Conservation (phyloP, 2,113 vertebrate genomes). For the Gasterosteus aculeatus region DNA sequence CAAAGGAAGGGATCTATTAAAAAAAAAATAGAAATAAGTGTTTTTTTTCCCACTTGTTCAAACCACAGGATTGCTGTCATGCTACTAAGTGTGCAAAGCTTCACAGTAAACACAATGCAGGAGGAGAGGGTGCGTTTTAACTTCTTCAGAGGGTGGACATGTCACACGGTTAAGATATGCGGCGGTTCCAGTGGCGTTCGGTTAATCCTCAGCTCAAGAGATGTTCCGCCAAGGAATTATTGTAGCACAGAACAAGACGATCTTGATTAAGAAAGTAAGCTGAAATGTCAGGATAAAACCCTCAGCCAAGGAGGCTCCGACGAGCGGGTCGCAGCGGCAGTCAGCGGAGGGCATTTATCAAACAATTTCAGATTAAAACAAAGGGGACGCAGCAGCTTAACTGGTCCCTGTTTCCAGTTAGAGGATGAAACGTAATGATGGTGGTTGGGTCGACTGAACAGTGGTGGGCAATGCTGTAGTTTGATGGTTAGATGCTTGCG, state of each 20-base stretch:
- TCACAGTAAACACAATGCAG: neutral
- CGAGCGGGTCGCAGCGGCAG: conserved; percentile 29
- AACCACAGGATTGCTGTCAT: conserved; percentile 39
- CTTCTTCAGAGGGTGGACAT: conserved; percentile 25
- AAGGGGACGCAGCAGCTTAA: neutral
- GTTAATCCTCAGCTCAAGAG: conserved; percentile 30
- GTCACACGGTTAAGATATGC: neutral
- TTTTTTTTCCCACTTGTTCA: conserved; percentile 31
- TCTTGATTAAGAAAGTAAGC: conserved; percentile 17
- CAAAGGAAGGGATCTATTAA: conserved; percentile 26
- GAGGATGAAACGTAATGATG: neutral
- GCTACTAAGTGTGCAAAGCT: conserved; percentile 10
- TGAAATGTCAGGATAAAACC: conserved; percentile 20
- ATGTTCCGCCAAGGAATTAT: conserved; percentile 24
- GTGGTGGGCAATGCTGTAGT: neutral
- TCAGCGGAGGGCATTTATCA: conserved; percentile 26
- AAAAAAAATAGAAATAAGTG: conserved; percentile 28
- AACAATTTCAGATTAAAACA: conserved; percentile 10
- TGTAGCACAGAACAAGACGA: conserved; percentile 18
- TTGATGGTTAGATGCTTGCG: neutral
- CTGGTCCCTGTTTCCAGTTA: conserved; percentile 1
- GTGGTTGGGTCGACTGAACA: neutral
- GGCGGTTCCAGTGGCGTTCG: conserved; percentile 17
- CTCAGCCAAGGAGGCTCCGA: conserved; percentile 19
- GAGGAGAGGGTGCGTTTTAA: conserved; percentile 1